Evolutionary conservation across 2,797 vertebrate genomes (phyloP).

Genomic region (Characodon lateralis): DNA sequence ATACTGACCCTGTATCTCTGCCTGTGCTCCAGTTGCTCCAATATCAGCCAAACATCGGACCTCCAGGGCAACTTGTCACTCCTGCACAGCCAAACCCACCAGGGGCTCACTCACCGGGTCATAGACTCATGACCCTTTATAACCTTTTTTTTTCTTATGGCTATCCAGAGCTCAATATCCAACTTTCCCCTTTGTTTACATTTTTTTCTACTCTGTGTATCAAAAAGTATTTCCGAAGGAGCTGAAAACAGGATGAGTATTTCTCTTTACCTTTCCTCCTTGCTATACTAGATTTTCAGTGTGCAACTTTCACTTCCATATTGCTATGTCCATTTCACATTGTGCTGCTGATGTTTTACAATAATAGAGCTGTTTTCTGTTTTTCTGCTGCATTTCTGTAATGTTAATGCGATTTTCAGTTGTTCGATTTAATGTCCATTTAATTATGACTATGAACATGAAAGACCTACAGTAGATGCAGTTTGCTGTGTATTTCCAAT

Average conservation of each 20-base stretch:
- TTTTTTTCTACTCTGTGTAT: conserved; percentile 31
- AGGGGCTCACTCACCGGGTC: conserved; percentile 70
- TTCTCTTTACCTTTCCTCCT: conserved; percentile 34
- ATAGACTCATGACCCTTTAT: conserved; percentile 68
- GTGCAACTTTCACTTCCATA: conserved; percentile 25
- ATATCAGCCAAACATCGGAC: conserved; percentile 74
- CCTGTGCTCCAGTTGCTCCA: conserved; percentile 79
- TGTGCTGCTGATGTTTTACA: not conserved
- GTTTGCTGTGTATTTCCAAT: conserved; percentile 41
- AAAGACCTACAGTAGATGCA: not conserved
- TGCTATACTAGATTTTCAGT: conserved; percentile 34
- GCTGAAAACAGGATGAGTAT: conserved; percentile 72
- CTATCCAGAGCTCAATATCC: conserved; percentile 42
- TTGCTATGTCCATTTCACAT: conserved; percentile 27
- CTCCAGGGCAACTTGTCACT: conserved; percentile 72
- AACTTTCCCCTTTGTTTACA: conserved; percentile 41
- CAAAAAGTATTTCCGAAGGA: conserved; percentile 29
- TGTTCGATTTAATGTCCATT: conserved; percentile 11
- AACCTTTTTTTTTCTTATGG: conserved; percentile 56
- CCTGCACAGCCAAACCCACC: conserved; percentile 70
- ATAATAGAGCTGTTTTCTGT: conserved; percentile 22
- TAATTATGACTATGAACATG: not conserved
- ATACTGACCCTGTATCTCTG: conserved; percentile 77
- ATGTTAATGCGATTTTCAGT: conserved; percentile 22
- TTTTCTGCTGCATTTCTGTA: conserved; percentile 34